Base-by-base conservation (phyloP, 2,113 vertebrate genomes). In the Aegotheles bennettii region DNA sequence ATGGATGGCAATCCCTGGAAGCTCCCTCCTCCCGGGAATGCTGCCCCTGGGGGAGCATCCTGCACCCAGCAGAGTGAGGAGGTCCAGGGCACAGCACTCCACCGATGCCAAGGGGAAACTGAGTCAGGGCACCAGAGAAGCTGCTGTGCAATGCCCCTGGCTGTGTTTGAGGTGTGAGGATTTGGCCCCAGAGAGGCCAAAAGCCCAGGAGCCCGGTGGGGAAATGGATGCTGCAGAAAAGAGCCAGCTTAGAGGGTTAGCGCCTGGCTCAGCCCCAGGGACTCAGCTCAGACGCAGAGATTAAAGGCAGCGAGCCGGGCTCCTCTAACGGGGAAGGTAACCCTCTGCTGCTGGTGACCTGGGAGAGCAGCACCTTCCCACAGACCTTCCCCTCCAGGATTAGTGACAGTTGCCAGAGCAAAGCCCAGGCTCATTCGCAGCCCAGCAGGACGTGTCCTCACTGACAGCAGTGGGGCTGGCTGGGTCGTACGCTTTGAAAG, bases 381-480 rank as follows among this genome's bases (percentile, higher is more conserved):
- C 70, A 65, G 23, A 65, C 23, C 54, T 69, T 70, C 76, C n/a
- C 25, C 40, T 75, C 33, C 9, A 35, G 67, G 67, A 57, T 71
- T 71, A 79, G 35, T 1, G 3, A 26, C 9, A 4, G 6, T 11
- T 53, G 50, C 21, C 63, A 48, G 31, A 43, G 59, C 50, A 78
- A 85, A 94, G 36, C 45, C 61, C 60, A 48, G 50, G 12, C 5
- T 64, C 11, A 33, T 45, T 74, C n/a, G 9, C 29, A 82, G 40
- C 59, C 45, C 7, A 3, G 23, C 3, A 1, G 70, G 65, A 61
- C 26, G 25, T 2, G 21, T 45, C 42, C 78, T 80, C 0, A 0
- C 85, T 75, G 56, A 48, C 51, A 89, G 71, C 57, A 38, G 26
- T 4, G 6, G 82, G 36, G n/a, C 7, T 7, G 4, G 28, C 33